Evolutionary conservation across 2,113 vertebrate species (phyloP).

Genomic region (Numida meleagris): DNA sequence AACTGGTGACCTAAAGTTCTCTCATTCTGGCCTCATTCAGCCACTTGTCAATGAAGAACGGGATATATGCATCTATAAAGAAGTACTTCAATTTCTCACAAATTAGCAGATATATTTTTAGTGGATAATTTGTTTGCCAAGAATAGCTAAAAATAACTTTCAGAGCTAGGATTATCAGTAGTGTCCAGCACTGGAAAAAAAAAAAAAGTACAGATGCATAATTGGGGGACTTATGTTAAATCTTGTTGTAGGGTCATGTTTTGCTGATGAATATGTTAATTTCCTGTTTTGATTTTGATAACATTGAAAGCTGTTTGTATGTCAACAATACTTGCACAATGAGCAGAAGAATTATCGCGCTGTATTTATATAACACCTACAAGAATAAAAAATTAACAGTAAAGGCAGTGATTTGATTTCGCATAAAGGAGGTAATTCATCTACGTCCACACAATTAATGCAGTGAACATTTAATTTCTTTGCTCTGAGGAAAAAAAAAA

Average conservation of each 20-base stretch:
- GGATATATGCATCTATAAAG: not conserved
- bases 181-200: not conserved
- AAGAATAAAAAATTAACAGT: not conserved
- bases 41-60: not conserved
- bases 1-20: not conserved
- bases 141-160: not conserved
- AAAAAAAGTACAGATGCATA: not conserved
- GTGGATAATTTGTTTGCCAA: not conserved
- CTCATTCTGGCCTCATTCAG: not conserved
- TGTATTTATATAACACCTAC: not conserved
- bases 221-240: not conserved
- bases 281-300: not conserved
- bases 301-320: not conserved
- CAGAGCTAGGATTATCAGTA: not conserved
- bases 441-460: conserved; percentile 22
- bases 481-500: not conserved
- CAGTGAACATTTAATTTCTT: not conserved
- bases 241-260: not conserved
- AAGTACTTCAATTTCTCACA: not conserved
- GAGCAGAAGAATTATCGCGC: not conserved
- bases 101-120: not conserved
- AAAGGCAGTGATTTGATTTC: not conserved
- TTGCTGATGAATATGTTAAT: conserved; percentile 33
- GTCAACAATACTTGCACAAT: not conserved
- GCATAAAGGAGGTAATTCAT: not conserved